These are phyloP conservation scores for Pomacea canaliculata DNA, from an alignment of 2,888 invertebrate genomes.

Conservation along the genomic window DNA sequence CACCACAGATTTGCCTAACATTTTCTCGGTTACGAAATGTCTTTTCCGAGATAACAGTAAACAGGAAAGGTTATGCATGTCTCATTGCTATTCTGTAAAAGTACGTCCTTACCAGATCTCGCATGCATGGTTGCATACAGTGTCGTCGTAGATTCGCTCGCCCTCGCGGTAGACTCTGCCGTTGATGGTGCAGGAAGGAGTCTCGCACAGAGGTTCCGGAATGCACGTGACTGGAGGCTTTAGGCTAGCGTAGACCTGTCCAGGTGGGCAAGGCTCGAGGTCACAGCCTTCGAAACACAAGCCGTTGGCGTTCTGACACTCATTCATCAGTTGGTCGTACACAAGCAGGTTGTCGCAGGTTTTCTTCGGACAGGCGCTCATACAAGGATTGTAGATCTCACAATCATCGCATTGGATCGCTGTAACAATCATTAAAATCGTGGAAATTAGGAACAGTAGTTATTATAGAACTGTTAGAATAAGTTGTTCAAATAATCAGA, in stretches of 20 bases:
- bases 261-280: conserved; percentile 80
- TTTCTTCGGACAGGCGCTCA: conserved; percentile 84
- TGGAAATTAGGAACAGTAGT: not conserved
- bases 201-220: conserved; percentile 79
- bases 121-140: conserved; percentile 75
- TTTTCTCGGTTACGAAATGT: no score
- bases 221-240: conserved; percentile 79
- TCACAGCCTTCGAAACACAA: conserved; percentile 78
- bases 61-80: no score
- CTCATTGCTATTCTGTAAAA: no score
- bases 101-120: conserved; percentile 77
- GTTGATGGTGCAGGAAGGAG: conserved; percentile 78
- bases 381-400: conserved; percentile 83
- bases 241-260: conserved; percentile 80
- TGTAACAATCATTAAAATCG: conserved; percentile 62
- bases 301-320: conserved; percentile 67
- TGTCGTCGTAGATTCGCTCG: conserved; percentile 77
- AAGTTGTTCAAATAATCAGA: no score
- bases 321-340: conserved; percentile 76
- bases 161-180: conserved; percentile 81
- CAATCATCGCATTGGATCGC: conserved; percentile 92
- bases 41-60: no score
- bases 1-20: no score
- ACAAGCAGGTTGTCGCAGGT: conserved; percentile 83
- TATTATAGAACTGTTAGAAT: no score